Percentiles rank a stretch among this genome's conserved stretches.
These are phyloP conservation scores for Megaceryle torquata DNA, from an alignment of 2,113 vertebrate species.

Conservation along the genomic window DNA sequence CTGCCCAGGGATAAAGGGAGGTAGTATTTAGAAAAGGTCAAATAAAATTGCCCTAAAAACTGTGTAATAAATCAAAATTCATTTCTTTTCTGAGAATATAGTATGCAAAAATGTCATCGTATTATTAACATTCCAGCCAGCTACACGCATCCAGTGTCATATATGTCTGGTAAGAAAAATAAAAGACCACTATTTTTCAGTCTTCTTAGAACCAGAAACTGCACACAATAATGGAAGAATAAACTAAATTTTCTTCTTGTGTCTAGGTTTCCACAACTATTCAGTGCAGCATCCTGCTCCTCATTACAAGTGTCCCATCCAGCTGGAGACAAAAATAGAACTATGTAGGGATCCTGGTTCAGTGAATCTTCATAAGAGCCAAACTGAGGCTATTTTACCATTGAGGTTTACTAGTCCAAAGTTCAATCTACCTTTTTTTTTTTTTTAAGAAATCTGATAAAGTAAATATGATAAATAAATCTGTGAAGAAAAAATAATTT, in stretches of 20 bases:
- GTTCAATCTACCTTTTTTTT: background rate
- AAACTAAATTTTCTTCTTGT: background rate
- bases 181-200: background rate
- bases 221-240: background rate
- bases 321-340: background rate
- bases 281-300: background rate
- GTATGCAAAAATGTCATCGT: conserved; percentile 26
- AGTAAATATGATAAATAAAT: background rate
- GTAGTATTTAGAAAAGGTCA: conserved; percentile 51
- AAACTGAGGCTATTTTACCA: background rate
- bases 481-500: background rate
- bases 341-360: background rate
- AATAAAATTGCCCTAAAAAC: conserved; percentile 39
- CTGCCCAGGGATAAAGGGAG: background rate
- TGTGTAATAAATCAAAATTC: conserved; percentile 22
- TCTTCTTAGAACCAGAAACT: background rate
- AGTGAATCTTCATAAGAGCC: background rate
- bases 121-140: background rate
- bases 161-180: background rate
- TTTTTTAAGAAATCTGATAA: background rate
- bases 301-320: background rate
- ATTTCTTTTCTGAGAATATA: background rate
- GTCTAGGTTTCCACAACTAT: background rate
- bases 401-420: background rate
- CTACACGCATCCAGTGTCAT: background rate